Conservation (phyloP, 1,140 invertebrate species). For the Dinothrombium tinctorium region DNA sequence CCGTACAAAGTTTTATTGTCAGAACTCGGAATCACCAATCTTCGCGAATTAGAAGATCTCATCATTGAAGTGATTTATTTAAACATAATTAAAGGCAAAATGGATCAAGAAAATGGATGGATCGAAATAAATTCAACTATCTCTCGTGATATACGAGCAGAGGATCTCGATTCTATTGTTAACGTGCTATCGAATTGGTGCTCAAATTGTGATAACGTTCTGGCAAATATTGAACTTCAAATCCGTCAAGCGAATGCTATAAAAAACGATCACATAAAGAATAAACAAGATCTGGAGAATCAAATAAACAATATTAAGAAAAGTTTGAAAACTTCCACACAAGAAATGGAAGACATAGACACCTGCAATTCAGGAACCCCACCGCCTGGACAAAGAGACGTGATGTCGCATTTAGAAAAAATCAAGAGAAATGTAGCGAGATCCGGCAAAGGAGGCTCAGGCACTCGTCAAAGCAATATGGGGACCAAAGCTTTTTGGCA, state of each 20-base stretch:
- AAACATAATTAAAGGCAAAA: conserved; percentile 85
- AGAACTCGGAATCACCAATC: conserved; percentile 73
- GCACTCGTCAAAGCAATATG: too few species aligned
- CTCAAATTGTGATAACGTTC: conserved; percentile 54
- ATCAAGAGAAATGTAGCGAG: too few species aligned
- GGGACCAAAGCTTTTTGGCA: too few species aligned
- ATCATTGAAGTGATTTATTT: conserved; percentile 93
- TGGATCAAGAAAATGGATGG: conserved; percentile 79
- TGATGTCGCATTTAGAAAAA: too few species aligned
- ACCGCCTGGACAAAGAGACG: too few species aligned
- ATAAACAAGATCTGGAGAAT: not conserved
- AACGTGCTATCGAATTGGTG: conserved; percentile 57
- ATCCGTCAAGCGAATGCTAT: conserved; percentile 60
- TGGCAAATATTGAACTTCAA: conserved; percentile 66
- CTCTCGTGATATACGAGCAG: conserved; percentile 62
- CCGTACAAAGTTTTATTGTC: conserved; percentile 58
- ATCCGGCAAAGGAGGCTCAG: too few species aligned
- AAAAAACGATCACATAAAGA: conserved; percentile 28
- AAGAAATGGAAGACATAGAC: conserved; percentile 1
- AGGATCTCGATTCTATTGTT: conserved; percentile 40
- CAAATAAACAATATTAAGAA: not conserved
- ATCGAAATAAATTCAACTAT: conserved; percentile 82
- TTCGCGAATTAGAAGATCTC: conserved; percentile 78
- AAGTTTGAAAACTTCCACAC: not conserved
- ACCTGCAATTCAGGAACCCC: too few species aligned